Base-by-base conservation (phyloP, 2,888 invertebrate species). In the Margaritifera margaritifera region DNA sequence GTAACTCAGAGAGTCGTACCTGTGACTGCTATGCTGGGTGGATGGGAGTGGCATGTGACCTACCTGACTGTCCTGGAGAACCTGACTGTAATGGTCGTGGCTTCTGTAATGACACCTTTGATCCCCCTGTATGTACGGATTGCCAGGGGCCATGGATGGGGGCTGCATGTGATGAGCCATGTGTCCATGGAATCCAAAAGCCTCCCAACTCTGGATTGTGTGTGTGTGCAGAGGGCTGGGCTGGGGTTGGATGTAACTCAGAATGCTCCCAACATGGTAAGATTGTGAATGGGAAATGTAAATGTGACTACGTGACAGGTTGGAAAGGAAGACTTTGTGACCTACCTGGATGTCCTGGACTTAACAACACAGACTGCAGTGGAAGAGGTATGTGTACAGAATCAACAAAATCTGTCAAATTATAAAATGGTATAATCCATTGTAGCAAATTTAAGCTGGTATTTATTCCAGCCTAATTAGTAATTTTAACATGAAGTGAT, bases 341-440 rank as follows among this genome's bases (percentile, higher is more conserved):
- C 62, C 77, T 81, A 1, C 82, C 84, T 11, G 85, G 85, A 22
- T 85, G 85, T 63, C 84, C 85, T 56, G 85, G 85, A 8, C 70
- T 85, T 25, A 71, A 69, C 69, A 70, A 75, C 15, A 50, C 72
- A 8, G 84, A 85, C 75, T 85, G 85, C 66, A 84, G 84, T 66
- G 83, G 80, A 8, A 80, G 83, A 80, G 85, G 85, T 84, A 61
- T 58, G 68, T 24, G 27, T 24, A 20, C 20, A 64, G 11, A 15
- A 0, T 42, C 42, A 15, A 15, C 15, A 42, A 11, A 42, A 42
- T 11, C 2, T 15, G 42, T 42, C 2, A 15, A 15, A 42, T 42
- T 42, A 42, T 42, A 42, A 42, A 2, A 42, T 42, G 42, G 42
- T 42, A 3, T 42, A 42, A 42, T 42, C 3, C 2, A 42, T 15